Percentiles rank a stretch among this genome's conserved stretches.
Conservation (phyloP, 53 echinoderm and acorn worm species). For the Patiria pectinifera region DNA sequence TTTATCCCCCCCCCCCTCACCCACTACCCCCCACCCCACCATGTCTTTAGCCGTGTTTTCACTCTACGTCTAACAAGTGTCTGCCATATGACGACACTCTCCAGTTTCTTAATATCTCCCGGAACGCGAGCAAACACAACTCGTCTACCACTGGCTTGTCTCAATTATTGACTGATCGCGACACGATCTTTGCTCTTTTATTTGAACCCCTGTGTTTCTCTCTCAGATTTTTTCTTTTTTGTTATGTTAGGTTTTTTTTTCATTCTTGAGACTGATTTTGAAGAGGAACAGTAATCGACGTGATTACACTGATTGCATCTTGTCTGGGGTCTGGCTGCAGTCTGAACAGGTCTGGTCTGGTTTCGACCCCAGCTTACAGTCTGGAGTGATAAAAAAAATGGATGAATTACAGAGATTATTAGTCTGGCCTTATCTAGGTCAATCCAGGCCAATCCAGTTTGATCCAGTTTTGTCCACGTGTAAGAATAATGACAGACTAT, state of each 20-base stretch:
- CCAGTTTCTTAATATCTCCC: constrained; percentile 16
- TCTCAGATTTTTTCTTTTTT: not conserved
- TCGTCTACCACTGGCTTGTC: constrained; percentile 28
- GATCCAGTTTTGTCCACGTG: not conserved
- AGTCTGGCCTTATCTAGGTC: not conserved
- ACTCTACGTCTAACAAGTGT: constrained; percentile 28
- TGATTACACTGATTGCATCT: constrained; percentile 41
- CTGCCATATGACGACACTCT: constrained; percentile 15
- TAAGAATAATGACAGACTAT: not conserved
- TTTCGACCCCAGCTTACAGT: not conserved
- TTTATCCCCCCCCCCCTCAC: not conserved
- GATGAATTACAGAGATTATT: constrained; percentile 10
- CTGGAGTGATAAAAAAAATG: not conserved
- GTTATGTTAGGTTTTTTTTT: not conserved
- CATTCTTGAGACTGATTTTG: not conserved
- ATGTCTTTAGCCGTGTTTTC: not conserved
- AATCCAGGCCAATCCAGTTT: not conserved
- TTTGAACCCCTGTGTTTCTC: not conserved
- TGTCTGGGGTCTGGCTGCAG: constrained; percentile 38
- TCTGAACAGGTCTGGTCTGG: constrained; percentile 24
- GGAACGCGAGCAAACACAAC: constrained; percentile 11
- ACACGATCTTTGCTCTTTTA: constrained; percentile 45
- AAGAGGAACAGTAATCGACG: constrained; percentile 15
- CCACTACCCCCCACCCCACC: too few species aligned
- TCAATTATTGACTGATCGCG: constrained; percentile 45